Percentiles rank a stretch among this genome's conserved stretches.
Evolutionary conservation across 1,140 invertebrate genomes (phyloP).

Genomic region (Listronotus bonariensis): DNA sequence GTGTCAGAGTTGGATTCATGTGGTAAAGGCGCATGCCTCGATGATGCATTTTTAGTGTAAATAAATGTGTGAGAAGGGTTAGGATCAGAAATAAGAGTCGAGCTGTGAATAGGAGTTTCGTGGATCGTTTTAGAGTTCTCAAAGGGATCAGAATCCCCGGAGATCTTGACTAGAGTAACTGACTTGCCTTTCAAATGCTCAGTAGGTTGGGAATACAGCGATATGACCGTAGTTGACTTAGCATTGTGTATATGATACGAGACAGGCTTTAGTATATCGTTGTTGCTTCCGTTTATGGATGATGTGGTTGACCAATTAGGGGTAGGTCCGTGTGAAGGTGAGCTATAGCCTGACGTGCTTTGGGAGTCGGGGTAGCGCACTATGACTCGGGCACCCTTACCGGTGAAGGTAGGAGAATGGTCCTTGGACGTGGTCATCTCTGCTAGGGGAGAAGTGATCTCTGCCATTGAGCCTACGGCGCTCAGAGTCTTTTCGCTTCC

Average conservation of each 20-base stretch:
- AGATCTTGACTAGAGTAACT: conserved; percentile 54
- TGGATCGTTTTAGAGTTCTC: conserved; percentile 22
- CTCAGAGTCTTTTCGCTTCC: conserved; percentile 55
- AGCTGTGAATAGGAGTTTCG: conserved; percentile 27
- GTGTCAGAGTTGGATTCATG: not conserved
- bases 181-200: conserved; percentile 47
- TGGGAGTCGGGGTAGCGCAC: conserved; percentile 53
- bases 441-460: conserved; percentile 49
- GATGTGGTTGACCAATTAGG: conserved; percentile 52
- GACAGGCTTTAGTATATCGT: conserved; percentile 47
- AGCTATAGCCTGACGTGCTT: conserved; percentile 58
- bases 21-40: not conserved
- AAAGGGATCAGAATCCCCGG: conserved; percentile 36
- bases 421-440: conserved; percentile 28
- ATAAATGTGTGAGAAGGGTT: not conserved
- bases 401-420: conserved; percentile 28
- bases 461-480: conserved; percentile 52
- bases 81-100: conserved; percentile 20
- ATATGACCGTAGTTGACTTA: conserved; percentile 53
- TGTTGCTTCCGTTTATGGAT: conserved; percentile 52
- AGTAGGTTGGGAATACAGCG: conserved; percentile 46
- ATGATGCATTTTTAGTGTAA: not conserved
- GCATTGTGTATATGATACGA: conserved; percentile 54
- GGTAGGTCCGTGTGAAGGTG: conserved; percentile 51
- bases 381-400: conserved; percentile 52